phyloP scores from a whole-genome alignment of 2,888 invertebrate genomes.

The Rhimphoctona megacephalus region DNA sequence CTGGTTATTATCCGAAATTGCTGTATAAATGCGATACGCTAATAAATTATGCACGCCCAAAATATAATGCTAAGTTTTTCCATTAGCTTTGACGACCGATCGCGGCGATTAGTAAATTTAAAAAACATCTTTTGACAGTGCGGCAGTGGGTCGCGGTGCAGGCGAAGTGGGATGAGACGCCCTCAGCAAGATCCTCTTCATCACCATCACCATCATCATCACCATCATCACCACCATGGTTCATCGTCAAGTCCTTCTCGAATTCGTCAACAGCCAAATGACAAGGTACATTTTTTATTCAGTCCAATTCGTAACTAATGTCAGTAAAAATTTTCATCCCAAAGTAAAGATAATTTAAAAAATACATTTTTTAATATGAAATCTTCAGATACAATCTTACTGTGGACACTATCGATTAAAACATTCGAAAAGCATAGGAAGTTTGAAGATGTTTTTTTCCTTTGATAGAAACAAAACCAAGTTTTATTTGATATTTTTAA shows the following conservation, averaged over 20 bases:
- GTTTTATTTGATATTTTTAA: no score
- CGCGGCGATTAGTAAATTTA: conserved; percentile 53
- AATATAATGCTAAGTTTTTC: conserved; percentile 33
- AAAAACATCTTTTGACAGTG: conserved; percentile 77
- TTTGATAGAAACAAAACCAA: not conserved
- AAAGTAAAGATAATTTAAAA: not conserved
- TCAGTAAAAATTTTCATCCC: not conserved
- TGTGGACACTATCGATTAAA: not conserved
- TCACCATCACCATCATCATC: conserved; percentile 72
- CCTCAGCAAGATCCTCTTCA: conserved; percentile 83
- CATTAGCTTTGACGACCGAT: conserved; percentile 64
- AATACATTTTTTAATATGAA: not conserved
- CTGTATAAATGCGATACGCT: not conserved
- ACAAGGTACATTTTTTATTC: conserved; percentile 75
- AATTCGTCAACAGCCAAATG: conserved; percentile 77
- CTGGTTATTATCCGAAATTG: not conserved
- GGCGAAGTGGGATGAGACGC: conserved; percentile 84
- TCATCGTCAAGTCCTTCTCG: conserved; percentile 80
- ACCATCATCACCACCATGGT: conserved; percentile 76
- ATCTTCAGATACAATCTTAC: not conserved
- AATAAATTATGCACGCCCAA: not conserved
- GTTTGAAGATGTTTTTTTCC: not conserved
- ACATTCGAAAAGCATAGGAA: not conserved
- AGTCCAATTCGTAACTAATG: not conserved
- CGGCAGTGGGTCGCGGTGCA: conserved; percentile 84